Conservation (phyloP, 2,797 vertebrate species). For the Chiroxiphia lanceolata region DNA sequence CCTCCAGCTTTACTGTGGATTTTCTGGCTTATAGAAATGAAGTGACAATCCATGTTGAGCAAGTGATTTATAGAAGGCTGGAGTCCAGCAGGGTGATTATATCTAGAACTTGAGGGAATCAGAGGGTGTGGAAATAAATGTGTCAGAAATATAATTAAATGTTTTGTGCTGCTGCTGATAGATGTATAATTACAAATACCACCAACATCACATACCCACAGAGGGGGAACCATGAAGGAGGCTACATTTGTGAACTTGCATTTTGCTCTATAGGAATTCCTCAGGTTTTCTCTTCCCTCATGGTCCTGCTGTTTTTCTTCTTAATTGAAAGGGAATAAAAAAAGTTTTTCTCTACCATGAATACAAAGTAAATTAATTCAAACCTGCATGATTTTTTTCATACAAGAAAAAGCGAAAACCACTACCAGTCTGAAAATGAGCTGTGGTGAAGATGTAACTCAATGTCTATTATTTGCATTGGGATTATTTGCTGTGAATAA, state of each 20-base stretch:
- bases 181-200: not conserved
- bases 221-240: not conserved
- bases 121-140: slow-evolving; percentile 14
- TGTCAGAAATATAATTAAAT: slow-evolving; percentile 37
- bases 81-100: slow-evolving; percentile 4
- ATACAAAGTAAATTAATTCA: not conserved
- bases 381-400: not conserved
- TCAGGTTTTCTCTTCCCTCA: not conserved
- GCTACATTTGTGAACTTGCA: not conserved
- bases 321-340: not conserved
- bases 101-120: slow-evolving; percentile 12
- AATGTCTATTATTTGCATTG: not conserved
- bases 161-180: not conserved
- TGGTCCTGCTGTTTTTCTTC: not conserved
- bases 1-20: not conserved
- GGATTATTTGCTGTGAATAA: not conserved
- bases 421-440: not conserved
- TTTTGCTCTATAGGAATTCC: not conserved
- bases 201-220: not conserved
- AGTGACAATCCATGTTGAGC: not conserved
- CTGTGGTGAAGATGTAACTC: not conserved
- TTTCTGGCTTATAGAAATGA: not conserved
- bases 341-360: not conserved
- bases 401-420: not conserved
- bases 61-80: not conserved